Conservation (phyloP, 2,113 vertebrate genomes). For the Siniperca knerii region DNA sequence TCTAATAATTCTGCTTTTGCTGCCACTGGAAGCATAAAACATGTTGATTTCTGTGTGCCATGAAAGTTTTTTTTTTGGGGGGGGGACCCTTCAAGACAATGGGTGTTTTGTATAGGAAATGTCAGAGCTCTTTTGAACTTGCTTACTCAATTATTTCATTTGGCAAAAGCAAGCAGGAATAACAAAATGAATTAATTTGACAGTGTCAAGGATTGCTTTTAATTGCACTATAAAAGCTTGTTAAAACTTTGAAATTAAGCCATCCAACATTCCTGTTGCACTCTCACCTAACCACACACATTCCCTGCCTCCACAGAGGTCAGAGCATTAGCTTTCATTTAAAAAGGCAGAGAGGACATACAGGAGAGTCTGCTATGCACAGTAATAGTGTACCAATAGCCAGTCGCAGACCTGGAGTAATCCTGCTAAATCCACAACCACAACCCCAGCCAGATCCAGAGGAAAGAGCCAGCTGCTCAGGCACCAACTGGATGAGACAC, state of each 20-base stretch:
- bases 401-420: neutral
- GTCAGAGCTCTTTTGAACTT: neutral
- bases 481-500: constrained; percentile 6
- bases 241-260: neutral
- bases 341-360: neutral
- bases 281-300: neutral
- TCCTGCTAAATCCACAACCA: constrained; percentile 15
- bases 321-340: neutral
- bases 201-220: neutral
- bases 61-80: neutral
- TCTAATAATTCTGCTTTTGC: neutral
- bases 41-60: neutral
- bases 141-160: neutral
- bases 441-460: neutral
- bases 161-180: neutral
- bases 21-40: neutral
- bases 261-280: neutral
- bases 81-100: neutral
- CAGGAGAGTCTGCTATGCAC: neutral
- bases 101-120: neutral
- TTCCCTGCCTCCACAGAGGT: constrained; percentile 10
- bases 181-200: neutral
- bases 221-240: neutral
- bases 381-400: constrained; percentile 9
- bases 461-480: constrained; percentile 4